Evolutionary conservation across 2,797 vertebrate species (phyloP), one percentile per base, ranked within the genome.

Genomic region (Poecilia wingei): DNA sequence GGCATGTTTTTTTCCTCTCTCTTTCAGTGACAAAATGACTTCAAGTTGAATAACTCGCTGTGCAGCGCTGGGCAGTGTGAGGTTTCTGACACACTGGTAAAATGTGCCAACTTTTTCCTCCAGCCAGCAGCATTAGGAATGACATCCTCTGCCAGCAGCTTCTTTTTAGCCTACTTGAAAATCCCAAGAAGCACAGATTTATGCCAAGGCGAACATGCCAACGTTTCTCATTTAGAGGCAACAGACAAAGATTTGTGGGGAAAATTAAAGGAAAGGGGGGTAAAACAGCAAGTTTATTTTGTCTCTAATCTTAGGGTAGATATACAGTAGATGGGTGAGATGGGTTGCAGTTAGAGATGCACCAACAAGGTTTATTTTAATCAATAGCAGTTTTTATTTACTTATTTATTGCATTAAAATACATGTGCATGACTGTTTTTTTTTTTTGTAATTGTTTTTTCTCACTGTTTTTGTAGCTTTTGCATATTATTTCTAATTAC

Each of bases 121-220:
- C 83, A 91, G 91, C 92, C 91, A 93, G 88, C 92, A 94, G 89
- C 89, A 81, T 89, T 89, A 90, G 90, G 84, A 91, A 88, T 83
- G 89, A 89, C 91, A 86, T 85, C 83, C 79, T 87, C 89, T 94
- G 90, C 93, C 94, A 95, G 80, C 90, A 91, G 87, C 80, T 90
- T 90, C 86, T 85, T 92, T 93, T 91, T 89, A 92, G 89, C 91
- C 89, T 92, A 92, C 89, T 93, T 93, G 87, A 92, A 93, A 93
- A 90, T 93, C 91, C 91, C 90, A 90, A 92, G 90, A 89, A 93
- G 83, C 83, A 36, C 18, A 69, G 82, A 82, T 86, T 81, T 82
- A 80, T 93, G 92, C 93, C 91, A 93, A 91, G 84, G 86, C 53
- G 78, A 86, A 83, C 86, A 91, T 90, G 89, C 92, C 91, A 93